These are phyloP conservation scores for Psilanteris sp. DNA, from an alignment of 1,140 invertebrate species.

Conservation along the genomic window DNA sequence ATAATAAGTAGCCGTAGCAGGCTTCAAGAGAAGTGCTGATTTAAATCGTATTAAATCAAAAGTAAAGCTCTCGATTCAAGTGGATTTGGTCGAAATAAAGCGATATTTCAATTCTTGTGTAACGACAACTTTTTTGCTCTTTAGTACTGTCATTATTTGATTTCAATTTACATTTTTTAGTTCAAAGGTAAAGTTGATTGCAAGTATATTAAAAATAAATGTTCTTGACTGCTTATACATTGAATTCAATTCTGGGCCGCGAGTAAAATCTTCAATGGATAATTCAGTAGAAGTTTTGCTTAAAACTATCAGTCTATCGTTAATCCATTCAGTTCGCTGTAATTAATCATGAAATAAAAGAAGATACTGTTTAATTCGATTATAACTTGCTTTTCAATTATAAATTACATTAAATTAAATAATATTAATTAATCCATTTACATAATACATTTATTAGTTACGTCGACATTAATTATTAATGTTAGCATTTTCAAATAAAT, in stretches of 20 bases:
- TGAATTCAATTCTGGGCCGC: conserved; percentile 6
- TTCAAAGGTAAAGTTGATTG: conserved; percentile 10
- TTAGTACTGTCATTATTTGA: not conserved
- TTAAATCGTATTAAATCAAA: conserved; percentile 31
- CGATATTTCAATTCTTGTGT: conserved; percentile 4
- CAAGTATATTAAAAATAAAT: conserved; percentile 10
- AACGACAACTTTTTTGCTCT: conserved; percentile 9
- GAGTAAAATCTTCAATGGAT: conserved; percentile 7
- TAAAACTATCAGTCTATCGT: not conserved
- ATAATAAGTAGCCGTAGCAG: too few relatives aligned
- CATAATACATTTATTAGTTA: too few relatives aligned
- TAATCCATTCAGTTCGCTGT: not conserved
- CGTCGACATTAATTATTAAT: too few relatives aligned
- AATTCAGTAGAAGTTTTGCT: conserved; percentile 14
- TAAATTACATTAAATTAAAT: too few relatives aligned
- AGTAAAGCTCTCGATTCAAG: conserved; percentile 15
- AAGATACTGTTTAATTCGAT: not conserved
- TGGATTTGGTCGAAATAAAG: conserved; percentile 15
- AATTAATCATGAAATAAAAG: conserved; percentile 10
- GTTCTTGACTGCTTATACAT: conserved; percentile 2
- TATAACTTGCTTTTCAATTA: too few relatives aligned
- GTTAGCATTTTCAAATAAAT: too few relatives aligned
- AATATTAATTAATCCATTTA: too few relatives aligned
- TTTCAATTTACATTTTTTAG: conserved; percentile 14
- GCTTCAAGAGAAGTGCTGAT: conserved; percentile 7